Percentiles rank a stretch among this genome's conserved stretches.
phyloP scores from a whole-genome alignment of 2,797 vertebrate genomes.

The Phoxinus dragarum region DNA sequence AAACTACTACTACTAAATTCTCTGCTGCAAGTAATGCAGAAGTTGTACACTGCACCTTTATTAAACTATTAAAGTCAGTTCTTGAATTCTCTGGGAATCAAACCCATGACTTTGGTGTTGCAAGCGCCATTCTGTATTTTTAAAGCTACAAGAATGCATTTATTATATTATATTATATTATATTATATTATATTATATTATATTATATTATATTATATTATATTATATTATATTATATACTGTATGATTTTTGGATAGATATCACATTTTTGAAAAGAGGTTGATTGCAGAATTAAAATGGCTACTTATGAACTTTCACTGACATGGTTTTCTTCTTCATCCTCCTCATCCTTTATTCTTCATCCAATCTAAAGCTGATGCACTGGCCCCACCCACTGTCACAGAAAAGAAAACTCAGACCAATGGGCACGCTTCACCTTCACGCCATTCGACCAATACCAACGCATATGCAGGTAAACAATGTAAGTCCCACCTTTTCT shows the following conservation, averaged over 20 bases:
- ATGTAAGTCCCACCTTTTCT: constrained; percentile 68
- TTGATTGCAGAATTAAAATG: too few species aligned
- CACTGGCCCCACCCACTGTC: constrained; percentile 67
- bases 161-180: background rate
- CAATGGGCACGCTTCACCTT: constrained; percentile 79
- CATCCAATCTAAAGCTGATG: constrained; percentile 48
- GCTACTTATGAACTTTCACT: background rate
- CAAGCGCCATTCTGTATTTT: background rate
- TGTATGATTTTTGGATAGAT: background rate
- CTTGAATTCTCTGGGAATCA: too few species aligned
- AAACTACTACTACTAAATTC: background rate
- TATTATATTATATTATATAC: too few species aligned
- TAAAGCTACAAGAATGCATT: background rate
- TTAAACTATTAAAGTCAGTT: background rate
- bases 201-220: too few species aligned
- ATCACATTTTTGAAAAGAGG: background rate
- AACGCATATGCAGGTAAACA: constrained; percentile 76
- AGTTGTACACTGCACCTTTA: background rate
- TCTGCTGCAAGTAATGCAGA: background rate
- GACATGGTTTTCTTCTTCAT: background rate
- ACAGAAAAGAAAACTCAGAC: constrained; percentile 76
- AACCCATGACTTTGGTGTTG: background rate
- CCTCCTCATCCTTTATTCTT: background rate
- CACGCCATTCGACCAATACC: constrained; percentile 66
- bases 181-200: background rate